phyloP scores from a whole-genome alignment of 2,888 invertebrate genomes.

The Labia minor region DNA sequence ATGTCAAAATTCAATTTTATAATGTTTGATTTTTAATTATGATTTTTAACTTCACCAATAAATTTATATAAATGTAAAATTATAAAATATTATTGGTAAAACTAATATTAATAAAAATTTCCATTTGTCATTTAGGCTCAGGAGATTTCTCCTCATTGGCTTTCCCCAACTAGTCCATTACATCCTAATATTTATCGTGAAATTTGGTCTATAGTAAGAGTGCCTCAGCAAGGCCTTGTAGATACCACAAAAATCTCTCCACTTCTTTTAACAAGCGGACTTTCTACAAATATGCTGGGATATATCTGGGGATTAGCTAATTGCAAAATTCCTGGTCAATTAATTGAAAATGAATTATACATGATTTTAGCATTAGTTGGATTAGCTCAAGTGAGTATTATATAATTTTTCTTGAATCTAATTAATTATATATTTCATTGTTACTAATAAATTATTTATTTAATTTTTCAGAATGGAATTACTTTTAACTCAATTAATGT shows the following conservation, averaged over 20 bases:
- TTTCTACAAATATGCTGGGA: conserved; percentile 39
- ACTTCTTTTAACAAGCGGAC: conserved; percentile 39
- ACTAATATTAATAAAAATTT: no score
- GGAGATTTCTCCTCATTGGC: conserved; percentile 34
- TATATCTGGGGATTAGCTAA: conserved; percentile 41
- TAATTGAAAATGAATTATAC: conserved; percentile 40
- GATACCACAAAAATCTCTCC: conserved; percentile 39
- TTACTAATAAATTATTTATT: neutral
- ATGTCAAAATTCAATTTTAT: no score
- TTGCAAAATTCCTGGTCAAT: conserved; percentile 38
- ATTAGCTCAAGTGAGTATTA: conserved; percentile 38
- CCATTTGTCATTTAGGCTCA: neutral
- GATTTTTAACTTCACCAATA: no score
- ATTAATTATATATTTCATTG: conserved; percentile 26
- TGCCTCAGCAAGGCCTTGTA: conserved; percentile 34
- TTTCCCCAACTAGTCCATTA: conserved; percentile 36
- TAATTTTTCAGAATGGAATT: conserved; percentile 30
- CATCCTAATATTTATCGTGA: conserved; percentile 37
- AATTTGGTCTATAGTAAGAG: conserved; percentile 36
- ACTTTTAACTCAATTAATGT: conserved; percentile 29
- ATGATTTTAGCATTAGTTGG: conserved; percentile 39
- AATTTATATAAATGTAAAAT: no score
- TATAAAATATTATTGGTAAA: no score
- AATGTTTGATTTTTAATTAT: no score
- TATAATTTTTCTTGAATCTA: conserved; percentile 34